Conservation (phyloP, 2,113 vertebrate genomes). For the Eidolon helvum region DNA sequence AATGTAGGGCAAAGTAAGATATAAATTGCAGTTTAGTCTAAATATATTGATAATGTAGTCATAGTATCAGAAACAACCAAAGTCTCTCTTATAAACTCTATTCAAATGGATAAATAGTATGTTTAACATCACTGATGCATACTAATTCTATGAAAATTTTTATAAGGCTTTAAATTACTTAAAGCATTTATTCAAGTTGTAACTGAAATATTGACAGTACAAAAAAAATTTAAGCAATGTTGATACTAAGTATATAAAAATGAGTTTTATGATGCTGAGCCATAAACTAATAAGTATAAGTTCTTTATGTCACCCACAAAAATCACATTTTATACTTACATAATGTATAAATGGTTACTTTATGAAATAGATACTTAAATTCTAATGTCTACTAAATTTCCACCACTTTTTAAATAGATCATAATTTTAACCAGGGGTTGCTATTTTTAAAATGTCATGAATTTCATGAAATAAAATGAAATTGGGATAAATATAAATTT, state of each 20-base stretch:
- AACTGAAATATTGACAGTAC: background rate
- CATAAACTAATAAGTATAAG: background rate
- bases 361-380: constrained; percentile 3
- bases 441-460: background rate
- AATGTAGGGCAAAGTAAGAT: background rate
- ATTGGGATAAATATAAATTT: constrained; percentile 5
- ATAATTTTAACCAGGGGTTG: background rate
- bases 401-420: constrained; percentile 23
- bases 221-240: background rate
- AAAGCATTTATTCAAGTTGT: background rate
- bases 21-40: background rate
- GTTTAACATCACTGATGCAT: background rate
- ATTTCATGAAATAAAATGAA: constrained; percentile 28
- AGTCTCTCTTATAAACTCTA: background rate
- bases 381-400: background rate
- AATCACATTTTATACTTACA: background rate
- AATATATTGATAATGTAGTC: background rate
- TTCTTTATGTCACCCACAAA: background rate
- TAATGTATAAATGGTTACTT: constrained; percentile 8
- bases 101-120: background rate
- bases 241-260: constrained; percentile 14
- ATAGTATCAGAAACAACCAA: constrained; percentile 21
- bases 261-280: constrained; percentile 20
- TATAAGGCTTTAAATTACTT: background rate
- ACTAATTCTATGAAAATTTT: constrained; percentile 4